phyloP scores from a whole-genome alignment of 2,888 invertebrate genomes.

The Volucella bombylans region DNA sequence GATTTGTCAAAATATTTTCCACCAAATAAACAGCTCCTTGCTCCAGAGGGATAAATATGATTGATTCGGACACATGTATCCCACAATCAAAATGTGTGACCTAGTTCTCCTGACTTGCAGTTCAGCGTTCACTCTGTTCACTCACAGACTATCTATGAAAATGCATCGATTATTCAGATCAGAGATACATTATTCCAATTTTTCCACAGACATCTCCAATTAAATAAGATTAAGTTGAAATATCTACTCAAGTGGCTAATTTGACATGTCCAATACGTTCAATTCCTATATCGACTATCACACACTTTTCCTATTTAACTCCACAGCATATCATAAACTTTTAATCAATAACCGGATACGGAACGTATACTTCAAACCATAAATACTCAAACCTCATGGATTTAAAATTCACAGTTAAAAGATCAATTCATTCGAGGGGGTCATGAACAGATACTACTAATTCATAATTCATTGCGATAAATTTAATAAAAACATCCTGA shows the following conservation, averaged over 20 bases:
- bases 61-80: constrained; percentile 12
- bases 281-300: neutral
- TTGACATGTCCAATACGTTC: neutral
- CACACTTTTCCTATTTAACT: neutral
- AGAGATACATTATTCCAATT: neutral
- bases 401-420: constrained; percentile 42
- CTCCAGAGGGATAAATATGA: constrained; percentile 8
- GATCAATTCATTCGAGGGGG: constrained; percentile 29
- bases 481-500: constrained; percentile 36
- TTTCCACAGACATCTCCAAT: too few species aligned
- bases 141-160: neutral
- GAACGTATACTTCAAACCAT: neutral
- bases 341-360: neutral
- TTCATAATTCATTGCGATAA: constrained; percentile 56
- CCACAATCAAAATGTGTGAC: constrained; percentile 4
- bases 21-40: neutral
- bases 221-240: constrained; percentile 19
- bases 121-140: neutral
- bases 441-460: constrained; percentile 13
- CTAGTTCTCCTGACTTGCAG: neutral
- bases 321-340: neutral
- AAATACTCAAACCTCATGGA: neutral
- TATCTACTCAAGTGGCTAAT: constrained; percentile 2
- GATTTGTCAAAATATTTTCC: constrained; percentile 6
- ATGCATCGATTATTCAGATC: neutral